Conservation (phyloP, 2,113 vertebrate species). For the Callaeas wilsoni region DNA sequence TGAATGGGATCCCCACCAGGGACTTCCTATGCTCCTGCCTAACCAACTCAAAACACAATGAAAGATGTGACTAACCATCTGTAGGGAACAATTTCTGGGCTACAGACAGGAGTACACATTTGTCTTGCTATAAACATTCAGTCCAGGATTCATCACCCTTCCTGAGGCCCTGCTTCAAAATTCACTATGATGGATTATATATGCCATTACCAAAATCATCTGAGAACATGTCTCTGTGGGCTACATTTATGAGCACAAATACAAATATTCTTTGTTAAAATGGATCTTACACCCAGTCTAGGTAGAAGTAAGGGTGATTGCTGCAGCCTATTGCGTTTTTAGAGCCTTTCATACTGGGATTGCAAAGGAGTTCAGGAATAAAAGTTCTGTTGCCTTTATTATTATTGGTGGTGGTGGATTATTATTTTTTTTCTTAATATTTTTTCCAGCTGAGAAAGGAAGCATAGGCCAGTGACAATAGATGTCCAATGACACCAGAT, state of each 20-base stretch:
- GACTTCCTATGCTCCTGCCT: background rate
- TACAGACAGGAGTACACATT: background rate
- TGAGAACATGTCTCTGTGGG: background rate
- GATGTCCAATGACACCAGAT: background rate
- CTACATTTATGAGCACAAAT: background rate
- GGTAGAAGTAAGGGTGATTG: background rate
- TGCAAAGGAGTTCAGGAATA: background rate
- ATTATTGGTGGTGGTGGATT: background rate
- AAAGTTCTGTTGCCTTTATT: background rate
- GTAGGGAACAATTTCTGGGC: background rate
- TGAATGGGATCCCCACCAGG: background rate
- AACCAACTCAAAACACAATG: background rate
- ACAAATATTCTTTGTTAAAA: background rate
- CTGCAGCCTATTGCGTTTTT: background rate
- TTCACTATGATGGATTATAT: constrained; percentile 14
- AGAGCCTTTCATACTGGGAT: background rate
- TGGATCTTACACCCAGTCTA: background rate
- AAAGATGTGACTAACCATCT: background rate
- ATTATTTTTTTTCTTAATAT: background rate
- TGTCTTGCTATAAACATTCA: background rate
- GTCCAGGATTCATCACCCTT: background rate
- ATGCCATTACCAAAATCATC: background rate
- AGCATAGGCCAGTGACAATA: background rate
- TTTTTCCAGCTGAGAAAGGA: background rate
- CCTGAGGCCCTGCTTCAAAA: background rate